Percentiles rank a stretch among this genome's conserved stretches.
These are phyloP conservation scores for Hylaeus volcanicus DNA, from an alignment of 1,140 invertebrate genomes.

Conservation along the genomic window DNA sequence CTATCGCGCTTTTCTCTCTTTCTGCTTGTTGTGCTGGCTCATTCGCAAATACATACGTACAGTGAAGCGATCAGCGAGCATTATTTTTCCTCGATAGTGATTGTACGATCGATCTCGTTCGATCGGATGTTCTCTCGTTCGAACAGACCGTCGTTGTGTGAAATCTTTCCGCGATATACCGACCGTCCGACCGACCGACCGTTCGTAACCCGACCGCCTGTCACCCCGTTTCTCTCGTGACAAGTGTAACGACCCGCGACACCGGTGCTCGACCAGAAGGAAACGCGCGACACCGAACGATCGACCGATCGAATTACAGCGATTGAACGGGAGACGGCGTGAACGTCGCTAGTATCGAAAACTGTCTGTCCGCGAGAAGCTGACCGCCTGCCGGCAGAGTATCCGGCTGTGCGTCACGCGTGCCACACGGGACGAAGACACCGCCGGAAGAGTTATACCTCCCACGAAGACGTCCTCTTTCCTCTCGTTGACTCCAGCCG, in stretches of 20 bases:
- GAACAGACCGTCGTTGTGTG: background rate
- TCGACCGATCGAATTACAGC: constrained; percentile 10
- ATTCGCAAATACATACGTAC: background rate
- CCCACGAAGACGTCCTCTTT: constrained; percentile 29
- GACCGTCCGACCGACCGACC: background rate
- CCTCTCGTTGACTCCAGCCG: background rate
- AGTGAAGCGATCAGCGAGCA: constrained; percentile 7
- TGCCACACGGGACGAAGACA: constrained; percentile 38
- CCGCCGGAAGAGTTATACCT: constrained; percentile 43
- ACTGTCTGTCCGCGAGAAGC: constrained; percentile 16
- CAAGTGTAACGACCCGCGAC: constrained; percentile 6
- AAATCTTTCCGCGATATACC: constrained; percentile 4
- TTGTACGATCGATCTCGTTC: background rate
- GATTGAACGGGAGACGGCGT: background rate
- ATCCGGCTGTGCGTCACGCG: constrained; percentile 42
- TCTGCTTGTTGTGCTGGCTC: constrained; percentile 13
- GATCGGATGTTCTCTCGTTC: background rate
- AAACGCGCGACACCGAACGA: constrained; percentile 25
- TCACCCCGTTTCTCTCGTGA: constrained; percentile 8
- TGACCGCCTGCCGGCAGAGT: constrained; percentile 2
- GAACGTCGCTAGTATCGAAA: constrained; percentile 10
- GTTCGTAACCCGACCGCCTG: background rate
- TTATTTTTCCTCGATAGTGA: constrained; percentile 1
- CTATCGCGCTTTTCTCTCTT: constrained; percentile 31
- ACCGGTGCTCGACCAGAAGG: background rate